These are phyloP conservation scores for Charadrius vociferus DNA, from an alignment of 2,113 vertebrate genomes.

Conservation along the genomic window DNA sequence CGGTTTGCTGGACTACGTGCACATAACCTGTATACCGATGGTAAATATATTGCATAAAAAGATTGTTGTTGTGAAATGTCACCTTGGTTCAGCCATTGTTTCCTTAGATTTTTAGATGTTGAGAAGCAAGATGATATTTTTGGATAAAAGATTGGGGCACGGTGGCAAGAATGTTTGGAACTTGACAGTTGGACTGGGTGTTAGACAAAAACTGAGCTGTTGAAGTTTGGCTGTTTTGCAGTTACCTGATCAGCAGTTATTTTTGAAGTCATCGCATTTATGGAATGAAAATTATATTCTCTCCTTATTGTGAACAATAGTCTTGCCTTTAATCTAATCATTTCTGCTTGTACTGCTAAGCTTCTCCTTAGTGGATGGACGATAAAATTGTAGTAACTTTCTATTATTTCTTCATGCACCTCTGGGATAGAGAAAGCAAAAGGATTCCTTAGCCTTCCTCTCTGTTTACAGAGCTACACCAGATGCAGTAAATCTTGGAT, in stretches of 20 bases:
- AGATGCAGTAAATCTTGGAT: background rate
- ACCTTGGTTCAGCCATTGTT: background rate
- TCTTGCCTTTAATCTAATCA: background rate
- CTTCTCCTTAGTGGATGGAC: background rate
- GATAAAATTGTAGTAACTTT: background rate
- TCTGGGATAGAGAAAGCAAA: background rate
- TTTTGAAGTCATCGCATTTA: background rate
- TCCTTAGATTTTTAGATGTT: background rate
- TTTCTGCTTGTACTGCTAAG: background rate
- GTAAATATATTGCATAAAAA: background rate
- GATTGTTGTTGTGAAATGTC: background rate
- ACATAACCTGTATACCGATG: background rate
- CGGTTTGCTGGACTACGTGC: background rate
- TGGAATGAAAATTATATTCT: background rate
- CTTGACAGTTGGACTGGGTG: background rate
- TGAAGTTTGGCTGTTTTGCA: background rate
- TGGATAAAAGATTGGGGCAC: background rate
- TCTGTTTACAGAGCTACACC: background rate
- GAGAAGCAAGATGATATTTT: background rate
- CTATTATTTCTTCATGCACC: background rate
- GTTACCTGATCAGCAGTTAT: background rate
- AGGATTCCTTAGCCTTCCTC: background rate
- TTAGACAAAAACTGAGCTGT: background rate
- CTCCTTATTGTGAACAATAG: fast-evolving
- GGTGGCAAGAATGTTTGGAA: background rate